A percentile compares a stretch with the other conserved stretches of the same genome.
Conservation (phyloP, 2,888 invertebrate species). For the Cerastis rubricosa region DNA sequence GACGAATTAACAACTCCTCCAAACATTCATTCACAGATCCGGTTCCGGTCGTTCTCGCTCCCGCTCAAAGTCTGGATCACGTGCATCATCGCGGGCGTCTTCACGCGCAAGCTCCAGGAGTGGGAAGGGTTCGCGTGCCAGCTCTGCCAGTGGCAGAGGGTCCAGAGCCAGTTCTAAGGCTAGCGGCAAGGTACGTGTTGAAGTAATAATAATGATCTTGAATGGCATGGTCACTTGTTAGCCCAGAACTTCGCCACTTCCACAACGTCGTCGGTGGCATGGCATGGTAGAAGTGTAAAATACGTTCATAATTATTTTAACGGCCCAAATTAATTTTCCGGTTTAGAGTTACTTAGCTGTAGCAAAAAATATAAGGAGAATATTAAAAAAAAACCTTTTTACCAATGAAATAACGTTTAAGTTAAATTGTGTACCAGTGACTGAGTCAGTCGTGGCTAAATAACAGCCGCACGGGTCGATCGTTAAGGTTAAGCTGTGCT, state of each 20-base stretch:
- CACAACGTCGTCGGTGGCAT: too few species aligned
- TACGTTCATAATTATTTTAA: not conserved
- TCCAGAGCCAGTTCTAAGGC: constrained; percentile 81
- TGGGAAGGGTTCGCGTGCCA: constrained; percentile 72
- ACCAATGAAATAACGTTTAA: too few species aligned
- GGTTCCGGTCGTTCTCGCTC: constrained; percentile 81
- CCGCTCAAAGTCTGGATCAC: constrained; percentile 73
- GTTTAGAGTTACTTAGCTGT: not conserved
- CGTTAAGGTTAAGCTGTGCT: too few species aligned
- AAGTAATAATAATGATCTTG: constrained; percentile 5
- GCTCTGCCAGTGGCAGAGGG: constrained; percentile 74
- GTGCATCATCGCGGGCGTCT: constrained; percentile 76
- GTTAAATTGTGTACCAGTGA: too few species aligned
- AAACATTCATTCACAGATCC: constrained; percentile 46
- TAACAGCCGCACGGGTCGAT: too few species aligned
- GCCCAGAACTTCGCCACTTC: too few species aligned
- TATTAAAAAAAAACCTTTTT: not conserved
- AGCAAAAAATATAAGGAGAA: not conserved
- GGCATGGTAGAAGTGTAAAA: not conserved
- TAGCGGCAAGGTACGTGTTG: constrained; percentile 78
- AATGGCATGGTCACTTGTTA: too few species aligned
- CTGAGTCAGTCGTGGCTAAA: too few species aligned
- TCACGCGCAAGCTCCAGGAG: constrained; percentile 81
- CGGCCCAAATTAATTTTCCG: not conserved
- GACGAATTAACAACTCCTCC: not conserved